These are phyloP conservation scores for Sarcophilus harrisii DNA, from an alignment of 2,797 vertebrate genomes.

Conservation along the genomic window DNA sequence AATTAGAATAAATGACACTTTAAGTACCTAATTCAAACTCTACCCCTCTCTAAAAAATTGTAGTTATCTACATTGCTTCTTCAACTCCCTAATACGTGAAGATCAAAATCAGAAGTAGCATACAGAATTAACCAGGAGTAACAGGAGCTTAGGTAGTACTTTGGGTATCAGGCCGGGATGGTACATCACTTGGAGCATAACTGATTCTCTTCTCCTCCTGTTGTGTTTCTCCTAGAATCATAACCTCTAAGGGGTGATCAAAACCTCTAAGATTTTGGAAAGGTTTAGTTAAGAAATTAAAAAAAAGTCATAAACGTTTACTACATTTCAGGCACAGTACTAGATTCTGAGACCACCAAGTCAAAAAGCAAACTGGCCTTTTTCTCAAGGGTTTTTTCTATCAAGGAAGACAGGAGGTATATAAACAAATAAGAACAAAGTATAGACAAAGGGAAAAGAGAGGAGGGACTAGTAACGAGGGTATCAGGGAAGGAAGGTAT, in stretches of 20 bases:
- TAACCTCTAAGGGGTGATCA: neutral
- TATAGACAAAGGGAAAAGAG: neutral
- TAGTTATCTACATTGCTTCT: neutral
- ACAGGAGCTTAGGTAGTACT: neutral
- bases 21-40: neutral
- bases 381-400: neutral
- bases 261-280: no score
- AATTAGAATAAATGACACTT: neutral
- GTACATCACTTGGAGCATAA: neutral
- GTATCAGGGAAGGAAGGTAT: neutral
- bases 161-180: neutral
- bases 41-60: neutral
- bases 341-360: neutral
- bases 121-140: neutral
- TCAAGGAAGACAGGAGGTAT: neutral
- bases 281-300: neutral
- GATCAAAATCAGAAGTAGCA: neutral
- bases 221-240: neutral
- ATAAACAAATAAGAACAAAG: neutral
- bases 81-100: neutral
- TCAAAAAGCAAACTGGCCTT: neutral
- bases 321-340: neutral
- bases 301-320: neutral
- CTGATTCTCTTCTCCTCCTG: neutral
- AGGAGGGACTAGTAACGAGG: neutral